phyloP scores from a whole-genome alignment of 1,140 invertebrate genomes.

The Metopolophium dirhodum region DNA sequence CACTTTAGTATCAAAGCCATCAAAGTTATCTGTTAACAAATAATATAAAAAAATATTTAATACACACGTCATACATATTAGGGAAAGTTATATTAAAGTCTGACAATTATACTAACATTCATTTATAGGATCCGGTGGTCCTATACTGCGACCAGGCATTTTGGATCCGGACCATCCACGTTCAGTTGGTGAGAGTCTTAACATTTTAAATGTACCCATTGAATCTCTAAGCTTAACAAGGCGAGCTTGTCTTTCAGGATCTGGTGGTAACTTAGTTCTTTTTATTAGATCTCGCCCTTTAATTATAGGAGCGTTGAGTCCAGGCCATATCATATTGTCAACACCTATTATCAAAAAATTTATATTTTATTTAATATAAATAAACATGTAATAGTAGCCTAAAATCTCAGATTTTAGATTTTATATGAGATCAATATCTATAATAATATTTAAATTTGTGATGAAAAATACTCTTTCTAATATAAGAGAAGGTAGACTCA shows the following conservation, averaged over 20 bases:
- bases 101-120: constrained; percentile 67
- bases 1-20: constrained; percentile 86
- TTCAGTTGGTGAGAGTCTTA: constrained; percentile 79
- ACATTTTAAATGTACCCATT: constrained; percentile 68
- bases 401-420: neutral
- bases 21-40: constrained; percentile 77
- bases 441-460: too few relatives aligned
- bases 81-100: neutral
- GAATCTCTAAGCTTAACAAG: constrained; percentile 76
- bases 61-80: constrained; percentile 42
- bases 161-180: constrained; percentile 87
- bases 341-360: constrained; percentile 67
- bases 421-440: neutral
- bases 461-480: neutral
- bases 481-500: neutral
- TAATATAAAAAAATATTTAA: neutral
- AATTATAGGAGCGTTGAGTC: constrained; percentile 83
- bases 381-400: neutral
- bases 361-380: neutral
- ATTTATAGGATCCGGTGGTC: constrained; percentile 83
- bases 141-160: constrained; percentile 83
- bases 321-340: constrained; percentile 88
- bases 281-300: constrained; percentile 77
- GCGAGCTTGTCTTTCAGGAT: constrained; percentile 75
- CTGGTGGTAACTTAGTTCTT: constrained; percentile 73